A percentile compares a stretch with the other conserved stretches of the same genome.
Evolutionary conservation across 2,113 vertebrate species (phyloP).

Genomic region (Nematolebias whitei): DNA sequence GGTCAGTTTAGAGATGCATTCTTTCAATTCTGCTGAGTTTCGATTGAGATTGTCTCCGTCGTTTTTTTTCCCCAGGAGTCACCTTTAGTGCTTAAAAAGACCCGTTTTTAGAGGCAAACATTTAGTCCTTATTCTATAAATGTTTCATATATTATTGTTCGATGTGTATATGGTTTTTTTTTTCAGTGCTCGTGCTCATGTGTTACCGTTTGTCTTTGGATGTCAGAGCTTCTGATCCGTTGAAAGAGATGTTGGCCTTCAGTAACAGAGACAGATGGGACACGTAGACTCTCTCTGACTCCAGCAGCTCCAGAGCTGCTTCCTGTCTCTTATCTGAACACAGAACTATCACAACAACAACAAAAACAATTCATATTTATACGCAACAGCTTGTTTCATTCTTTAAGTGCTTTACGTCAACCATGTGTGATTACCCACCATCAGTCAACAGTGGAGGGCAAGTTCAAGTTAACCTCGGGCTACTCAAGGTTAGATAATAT

Average conservation of each 20-base stretch:
- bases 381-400: background rate
- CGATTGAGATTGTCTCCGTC: background rate
- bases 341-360: constrained; percentile 14
- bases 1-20: constrained; percentile 6
- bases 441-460: no score
- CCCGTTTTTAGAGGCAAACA: no score
- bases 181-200: background rate
- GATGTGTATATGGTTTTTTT: background rate
- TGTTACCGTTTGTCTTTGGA: constrained; percentile 91
- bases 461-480: no score
- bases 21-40: background rate
- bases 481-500: no score
- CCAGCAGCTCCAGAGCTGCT: constrained; percentile 91
- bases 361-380: background rate
- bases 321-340: constrained; percentile 88
- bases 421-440: no score
- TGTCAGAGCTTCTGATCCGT: constrained; percentile 86
- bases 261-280: constrained; percentile 92
- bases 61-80: background rate
- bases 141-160: background rate
- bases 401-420: no score
- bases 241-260: constrained; percentile 94
- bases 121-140: background rate
- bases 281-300: constrained; percentile 94
- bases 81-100: no score